Evolutionary conservation across 2,888 invertebrate genomes (phyloP).

Genomic region (Argyra leucocephala): DNA sequence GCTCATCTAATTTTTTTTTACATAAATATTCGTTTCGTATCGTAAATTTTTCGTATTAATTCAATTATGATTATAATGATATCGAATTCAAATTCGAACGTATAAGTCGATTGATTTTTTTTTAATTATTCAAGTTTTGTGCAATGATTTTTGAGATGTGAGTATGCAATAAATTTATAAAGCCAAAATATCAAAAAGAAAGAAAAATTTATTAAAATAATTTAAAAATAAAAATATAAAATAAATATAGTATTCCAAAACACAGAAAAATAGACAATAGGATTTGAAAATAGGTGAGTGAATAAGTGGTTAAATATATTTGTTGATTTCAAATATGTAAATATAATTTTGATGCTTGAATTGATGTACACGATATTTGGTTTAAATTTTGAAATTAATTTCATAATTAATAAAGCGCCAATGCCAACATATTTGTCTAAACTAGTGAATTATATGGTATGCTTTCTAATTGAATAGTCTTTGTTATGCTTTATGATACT

Average conservation of each 20-base stretch:
- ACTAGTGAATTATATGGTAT: neutral
- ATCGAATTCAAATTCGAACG: neutral
- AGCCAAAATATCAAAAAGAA: neutral
- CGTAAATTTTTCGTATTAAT: neutral
- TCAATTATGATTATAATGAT: neutral
- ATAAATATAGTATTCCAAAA: neutral
- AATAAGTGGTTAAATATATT: neutral
- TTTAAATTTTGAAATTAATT: neutral
- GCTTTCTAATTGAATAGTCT: neutral
- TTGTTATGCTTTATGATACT: neutral
- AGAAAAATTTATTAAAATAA: neutral
- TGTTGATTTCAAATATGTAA: neutral
- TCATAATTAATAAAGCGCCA: neutral
- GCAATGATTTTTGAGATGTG: neutral
- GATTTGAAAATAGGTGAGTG: neutral
- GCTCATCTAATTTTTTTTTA: constrained; percentile 54
- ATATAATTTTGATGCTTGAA: neutral
- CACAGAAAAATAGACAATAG: neutral
- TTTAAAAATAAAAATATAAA: neutral
- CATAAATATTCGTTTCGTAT: no score
- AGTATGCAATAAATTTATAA: neutral
- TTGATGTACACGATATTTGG: neutral
- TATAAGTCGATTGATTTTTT: no score
- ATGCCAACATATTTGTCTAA: neutral
- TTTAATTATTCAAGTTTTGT: neutral